Evolutionary conservation across 1,140 invertebrate genomes (phyloP).

Genomic region (Eurosta solidaginis): DNA sequence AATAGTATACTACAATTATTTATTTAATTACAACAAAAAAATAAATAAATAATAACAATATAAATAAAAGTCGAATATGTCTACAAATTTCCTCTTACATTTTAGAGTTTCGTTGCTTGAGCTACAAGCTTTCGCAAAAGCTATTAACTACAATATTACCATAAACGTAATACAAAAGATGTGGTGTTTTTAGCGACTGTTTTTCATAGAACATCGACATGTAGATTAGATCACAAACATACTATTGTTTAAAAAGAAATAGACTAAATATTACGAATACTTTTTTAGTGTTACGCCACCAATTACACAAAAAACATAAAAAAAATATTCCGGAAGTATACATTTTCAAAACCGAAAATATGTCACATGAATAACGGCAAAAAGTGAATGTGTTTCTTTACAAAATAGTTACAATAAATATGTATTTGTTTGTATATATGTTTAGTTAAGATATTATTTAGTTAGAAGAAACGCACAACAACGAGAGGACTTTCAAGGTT

Average conservation of each 20-base stretch:
- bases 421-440: too few relatives aligned
- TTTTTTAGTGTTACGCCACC: background rate
- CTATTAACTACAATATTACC: background rate
- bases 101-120: background rate
- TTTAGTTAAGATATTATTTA: too few relatives aligned
- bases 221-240: conserved; percentile 14
- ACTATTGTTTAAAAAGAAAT: background rate
- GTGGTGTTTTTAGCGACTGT: background rate
- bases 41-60: background rate
- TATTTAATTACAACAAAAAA: background rate
- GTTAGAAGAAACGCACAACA: background rate
- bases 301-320: background rate
- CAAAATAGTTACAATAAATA: background rate
- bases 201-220: background rate
- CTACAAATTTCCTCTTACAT: background rate
- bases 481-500: background rate
- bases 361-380: background rate
- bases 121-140: background rate
- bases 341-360: background rate
- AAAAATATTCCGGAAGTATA: background rate
- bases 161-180: background rate
- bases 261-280: background rate
- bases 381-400: background rate
- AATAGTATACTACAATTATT: background rate
- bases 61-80: background rate